A percentile compares a stretch with the other conserved stretches of the same genome.
Evolutionary conservation across 2,113 vertebrate species (phyloP).

Genomic region (Haliaeetus leucogaster): DNA sequence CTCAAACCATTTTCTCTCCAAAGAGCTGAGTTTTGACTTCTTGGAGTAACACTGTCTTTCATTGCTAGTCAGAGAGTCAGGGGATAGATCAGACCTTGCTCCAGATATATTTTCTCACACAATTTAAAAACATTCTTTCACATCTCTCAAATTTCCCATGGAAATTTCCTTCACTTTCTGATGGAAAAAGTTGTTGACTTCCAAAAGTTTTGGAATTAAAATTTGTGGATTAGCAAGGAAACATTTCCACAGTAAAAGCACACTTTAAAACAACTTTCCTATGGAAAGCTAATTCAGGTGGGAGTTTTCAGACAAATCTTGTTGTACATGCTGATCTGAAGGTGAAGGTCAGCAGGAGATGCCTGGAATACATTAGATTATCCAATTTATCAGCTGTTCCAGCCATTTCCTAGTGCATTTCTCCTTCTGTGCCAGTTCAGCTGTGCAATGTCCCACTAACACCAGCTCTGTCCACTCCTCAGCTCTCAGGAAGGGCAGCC

Average conservation of each 20-base stretch:
- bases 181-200: background rate
- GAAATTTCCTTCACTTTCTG: background rate
- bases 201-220: background rate
- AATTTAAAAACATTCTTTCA: background rate
- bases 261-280: background rate
- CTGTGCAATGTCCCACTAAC: background rate
- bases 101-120: background rate
- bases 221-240: background rate
- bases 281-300: background rate
- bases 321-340: background rate
- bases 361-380: background rate
- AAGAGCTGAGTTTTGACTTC: background rate
- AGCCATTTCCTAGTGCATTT: background rate
- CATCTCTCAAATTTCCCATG: background rate
- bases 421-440: background rate
- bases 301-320: background rate
- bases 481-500: background rate
- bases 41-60: background rate
- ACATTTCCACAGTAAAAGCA: background rate
- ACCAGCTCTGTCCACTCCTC: background rate
- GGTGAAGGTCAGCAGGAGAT: conserved; percentile 3
- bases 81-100: background rate
- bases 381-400: background rate
- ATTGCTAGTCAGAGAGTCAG: background rate
- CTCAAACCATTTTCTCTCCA: background rate